These are phyloP conservation scores for Diabrotica balteata DNA, from an alignment of 2,888 invertebrate genomes.

Conservation along the genomic window DNA sequence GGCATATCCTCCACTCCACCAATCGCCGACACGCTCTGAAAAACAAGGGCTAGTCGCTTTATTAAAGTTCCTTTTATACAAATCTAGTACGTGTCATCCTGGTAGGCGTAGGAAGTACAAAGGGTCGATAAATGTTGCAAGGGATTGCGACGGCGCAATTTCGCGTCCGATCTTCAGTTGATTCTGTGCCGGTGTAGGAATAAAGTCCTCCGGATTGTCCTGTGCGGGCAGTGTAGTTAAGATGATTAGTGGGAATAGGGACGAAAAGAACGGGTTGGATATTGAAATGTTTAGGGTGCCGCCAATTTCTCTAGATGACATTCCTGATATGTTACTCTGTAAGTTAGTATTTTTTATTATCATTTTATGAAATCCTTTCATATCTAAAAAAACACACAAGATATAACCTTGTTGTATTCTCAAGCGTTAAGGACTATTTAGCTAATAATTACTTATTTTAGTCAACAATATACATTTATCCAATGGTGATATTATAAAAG, in stretches of 20 bases:
- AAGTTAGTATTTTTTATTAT: slow-evolving; percentile 58
- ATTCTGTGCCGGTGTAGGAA: slow-evolving; percentile 36
- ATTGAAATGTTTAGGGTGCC: slow-evolving; percentile 72
- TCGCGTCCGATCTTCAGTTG: slow-evolving; percentile 42
- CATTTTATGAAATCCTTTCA: no score
- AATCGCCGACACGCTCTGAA: slow-evolving; percentile 58
- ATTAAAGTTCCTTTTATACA: slow-evolving; percentile 54
- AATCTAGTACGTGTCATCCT: slow-evolving; percentile 63
- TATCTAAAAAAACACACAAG: no score
- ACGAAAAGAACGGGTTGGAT: slow-evolving; percentile 52
- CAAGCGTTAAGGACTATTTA: no score
- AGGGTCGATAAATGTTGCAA: slow-evolving; percentile 49
- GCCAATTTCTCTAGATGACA: slow-evolving; percentile 75
- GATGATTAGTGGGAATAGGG: slow-evolving; percentile 56
- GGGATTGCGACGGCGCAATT: slow-evolving; percentile 50
- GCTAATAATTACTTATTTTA: neutral
- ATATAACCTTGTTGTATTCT: no score
- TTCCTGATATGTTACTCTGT: slow-evolving; percentile 77
- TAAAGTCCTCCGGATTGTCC: slow-evolving; percentile 22
- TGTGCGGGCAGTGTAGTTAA: slow-evolving; percentile 29
- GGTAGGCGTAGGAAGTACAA: slow-evolving; percentile 54
- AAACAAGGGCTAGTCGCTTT: slow-evolving; percentile 67
- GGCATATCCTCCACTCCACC: slow-evolving; percentile 44
- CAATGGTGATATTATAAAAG: neutral
- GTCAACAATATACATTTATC: neutral